Conservation (phyloP, 2,113 vertebrate species). For the Ailurus styani region DNA sequence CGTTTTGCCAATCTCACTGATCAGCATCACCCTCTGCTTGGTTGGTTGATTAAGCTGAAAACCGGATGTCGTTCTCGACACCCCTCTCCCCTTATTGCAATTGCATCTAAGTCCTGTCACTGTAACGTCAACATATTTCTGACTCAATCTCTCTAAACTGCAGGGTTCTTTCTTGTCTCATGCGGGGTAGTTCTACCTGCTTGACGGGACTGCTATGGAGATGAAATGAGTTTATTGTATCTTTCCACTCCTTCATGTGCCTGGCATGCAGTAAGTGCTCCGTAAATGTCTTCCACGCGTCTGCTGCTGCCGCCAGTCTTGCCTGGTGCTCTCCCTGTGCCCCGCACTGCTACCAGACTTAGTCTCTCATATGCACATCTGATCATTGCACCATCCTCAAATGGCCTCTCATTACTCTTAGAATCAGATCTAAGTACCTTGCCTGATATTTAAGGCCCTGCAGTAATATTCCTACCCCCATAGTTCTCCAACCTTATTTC, state of each 20-base stretch:
- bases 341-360: neutral
- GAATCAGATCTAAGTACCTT: neutral
- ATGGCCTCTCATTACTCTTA: neutral
- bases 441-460: neutral
- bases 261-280: neutral
- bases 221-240: neutral
- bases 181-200: neutral
- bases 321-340: too few species aligned
- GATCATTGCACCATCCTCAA: neutral
- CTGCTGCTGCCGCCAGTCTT: neutral
- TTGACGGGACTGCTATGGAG: neutral
- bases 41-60: neutral
- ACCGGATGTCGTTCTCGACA: neutral
- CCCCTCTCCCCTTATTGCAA: neutral
- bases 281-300: neutral
- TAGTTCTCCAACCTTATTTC: neutral
- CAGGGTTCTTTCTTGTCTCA: neutral
- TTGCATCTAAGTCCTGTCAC: too few species aligned
- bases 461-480: neutral
- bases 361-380: neutral
- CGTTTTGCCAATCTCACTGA: neutral
- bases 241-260: neutral
- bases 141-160: neutral
- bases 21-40: neutral
- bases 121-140: neutral